Percentiles rank a stretch among this genome's conserved stretches.
phyloP scores from a whole-genome alignment of 2,797 vertebrate species.

The Melanotaenia maccullochi region DNA sequence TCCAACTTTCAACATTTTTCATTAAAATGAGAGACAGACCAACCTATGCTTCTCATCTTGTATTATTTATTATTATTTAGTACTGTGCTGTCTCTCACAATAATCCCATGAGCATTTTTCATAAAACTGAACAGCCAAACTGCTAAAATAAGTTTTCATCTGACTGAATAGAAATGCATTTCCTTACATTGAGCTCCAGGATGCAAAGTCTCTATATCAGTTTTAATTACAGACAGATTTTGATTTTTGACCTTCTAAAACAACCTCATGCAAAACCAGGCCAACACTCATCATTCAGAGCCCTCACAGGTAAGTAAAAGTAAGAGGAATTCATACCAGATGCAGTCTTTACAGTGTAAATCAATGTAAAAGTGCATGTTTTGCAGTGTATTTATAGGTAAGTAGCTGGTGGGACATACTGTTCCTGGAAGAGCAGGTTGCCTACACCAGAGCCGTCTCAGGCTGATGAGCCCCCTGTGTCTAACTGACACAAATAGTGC shows the following conservation, averaged over 20 bases:
- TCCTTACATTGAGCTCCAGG: not conserved
- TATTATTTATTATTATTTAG: not conserved
- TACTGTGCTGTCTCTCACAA: not conserved
- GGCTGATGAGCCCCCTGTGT: slow-evolving; percentile 27
- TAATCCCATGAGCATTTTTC: not conserved
- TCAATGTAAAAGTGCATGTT: slow-evolving; percentile 9
- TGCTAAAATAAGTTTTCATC: not conserved
- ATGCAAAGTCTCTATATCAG: not conserved
- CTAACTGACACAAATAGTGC: slow-evolving; percentile 26
- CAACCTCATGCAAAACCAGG: slow-evolving; percentile 1
- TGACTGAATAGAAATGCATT: not conserved
- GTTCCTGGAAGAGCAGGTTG: slow-evolving; percentile 25
- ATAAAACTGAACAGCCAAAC: not conserved
- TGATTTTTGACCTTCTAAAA: slow-evolving; percentile 36
- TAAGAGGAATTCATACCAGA: not conserved
- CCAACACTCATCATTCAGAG: slow-evolving; percentile 19
- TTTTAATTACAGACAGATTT: not conserved
- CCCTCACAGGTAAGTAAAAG: slow-evolving; percentile 30
- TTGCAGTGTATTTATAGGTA: slow-evolving; percentile 27
- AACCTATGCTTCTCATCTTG: not conserved
- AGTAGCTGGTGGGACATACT: slow-evolving; percentile 7
- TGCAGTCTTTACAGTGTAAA: not conserved
- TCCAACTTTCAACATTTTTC: not conserved
- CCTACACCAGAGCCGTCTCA: slow-evolving; percentile 19
- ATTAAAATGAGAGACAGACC: not conserved